Percentiles rank a stretch among this genome's conserved stretches.
phyloP scores from a whole-genome alignment of 2,113 vertebrate species.

The Atrichornis clamosus region DNA sequence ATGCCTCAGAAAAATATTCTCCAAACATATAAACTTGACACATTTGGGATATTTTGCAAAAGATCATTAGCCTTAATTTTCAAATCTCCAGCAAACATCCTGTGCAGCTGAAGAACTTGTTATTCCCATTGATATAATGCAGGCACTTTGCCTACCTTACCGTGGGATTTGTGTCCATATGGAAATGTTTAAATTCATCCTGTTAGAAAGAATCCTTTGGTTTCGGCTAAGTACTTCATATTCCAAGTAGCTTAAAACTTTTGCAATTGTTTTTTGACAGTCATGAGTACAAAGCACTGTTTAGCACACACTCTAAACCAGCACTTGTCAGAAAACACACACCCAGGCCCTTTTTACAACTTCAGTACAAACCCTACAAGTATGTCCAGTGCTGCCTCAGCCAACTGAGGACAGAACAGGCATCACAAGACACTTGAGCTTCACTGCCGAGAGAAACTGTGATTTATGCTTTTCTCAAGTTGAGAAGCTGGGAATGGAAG shows the following conservation, averaged over 20 bases:
- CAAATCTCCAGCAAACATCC: neutral
- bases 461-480: neutral
- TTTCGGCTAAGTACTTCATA: neutral
- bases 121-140: neutral
- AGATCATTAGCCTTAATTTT: neutral
- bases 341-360: neutral
- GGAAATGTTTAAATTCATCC: neutral
- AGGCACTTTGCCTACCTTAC: neutral
- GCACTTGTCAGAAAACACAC: neutral
- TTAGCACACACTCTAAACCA: neutral
- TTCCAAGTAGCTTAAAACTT: neutral
- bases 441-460: neutral
- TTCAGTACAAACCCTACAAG: neutral
- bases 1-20: neutral
- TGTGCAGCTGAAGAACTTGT: neutral
- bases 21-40: neutral
- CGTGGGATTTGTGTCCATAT: neutral
- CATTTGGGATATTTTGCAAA: neutral
- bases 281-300: neutral
- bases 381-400: neutral
- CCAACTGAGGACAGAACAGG: neutral
- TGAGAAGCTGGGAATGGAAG: neutral
- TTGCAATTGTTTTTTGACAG: neutral
- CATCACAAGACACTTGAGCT: neutral
- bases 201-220: neutral